Conservation (phyloP, 2,113 vertebrate species). For the Tautogolabrus adspersus region DNA sequence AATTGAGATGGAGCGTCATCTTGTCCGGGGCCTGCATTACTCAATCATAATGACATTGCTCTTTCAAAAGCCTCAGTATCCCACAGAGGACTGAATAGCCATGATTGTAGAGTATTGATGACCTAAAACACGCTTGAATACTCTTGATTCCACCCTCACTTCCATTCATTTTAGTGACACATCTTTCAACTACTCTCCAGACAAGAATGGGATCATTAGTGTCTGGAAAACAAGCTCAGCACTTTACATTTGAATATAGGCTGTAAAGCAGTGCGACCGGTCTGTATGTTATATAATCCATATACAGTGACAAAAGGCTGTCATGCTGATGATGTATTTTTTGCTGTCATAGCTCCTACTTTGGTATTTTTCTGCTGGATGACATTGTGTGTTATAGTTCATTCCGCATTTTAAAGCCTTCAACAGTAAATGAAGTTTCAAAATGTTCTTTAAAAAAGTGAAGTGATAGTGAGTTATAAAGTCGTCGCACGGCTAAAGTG, state of each 20-base stretch:
- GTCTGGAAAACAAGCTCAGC: background rate
- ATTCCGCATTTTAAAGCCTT: no score
- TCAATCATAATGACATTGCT: slow-evolving; percentile 63
- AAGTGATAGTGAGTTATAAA: background rate
- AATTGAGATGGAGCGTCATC: slow-evolving; percentile 58
- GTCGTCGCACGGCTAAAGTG: slow-evolving; percentile 35
- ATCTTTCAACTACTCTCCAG: slow-evolving; percentile 25
- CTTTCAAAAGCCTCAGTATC: slow-evolving; percentile 51
- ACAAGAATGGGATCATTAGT: slow-evolving; percentile 20
- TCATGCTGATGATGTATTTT: background rate
- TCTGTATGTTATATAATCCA: slow-evolving; percentile 2
- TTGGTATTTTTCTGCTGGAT: background rate
- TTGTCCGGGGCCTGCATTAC: slow-evolving; percentile 46
- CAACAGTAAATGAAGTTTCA: no score
- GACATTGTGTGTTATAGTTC: background rate
- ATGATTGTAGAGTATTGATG: slow-evolving; percentile 66
- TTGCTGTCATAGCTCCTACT: background rate
- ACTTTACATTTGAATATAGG: slow-evolving; percentile 14
- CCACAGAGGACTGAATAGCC: slow-evolving; percentile 60
- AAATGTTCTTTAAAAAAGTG: background rate
- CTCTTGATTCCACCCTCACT: slow-evolving; percentile 27
- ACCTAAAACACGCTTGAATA: slow-evolving; percentile 53
- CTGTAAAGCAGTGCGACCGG: background rate
- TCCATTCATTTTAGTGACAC: slow-evolving; percentile 34
- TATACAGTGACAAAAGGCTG: slow-evolving; percentile 2